These are phyloP conservation scores for Gallirallus australis DNA, from an alignment of 2,797 vertebrate genomes.

Conservation along the genomic window DNA sequence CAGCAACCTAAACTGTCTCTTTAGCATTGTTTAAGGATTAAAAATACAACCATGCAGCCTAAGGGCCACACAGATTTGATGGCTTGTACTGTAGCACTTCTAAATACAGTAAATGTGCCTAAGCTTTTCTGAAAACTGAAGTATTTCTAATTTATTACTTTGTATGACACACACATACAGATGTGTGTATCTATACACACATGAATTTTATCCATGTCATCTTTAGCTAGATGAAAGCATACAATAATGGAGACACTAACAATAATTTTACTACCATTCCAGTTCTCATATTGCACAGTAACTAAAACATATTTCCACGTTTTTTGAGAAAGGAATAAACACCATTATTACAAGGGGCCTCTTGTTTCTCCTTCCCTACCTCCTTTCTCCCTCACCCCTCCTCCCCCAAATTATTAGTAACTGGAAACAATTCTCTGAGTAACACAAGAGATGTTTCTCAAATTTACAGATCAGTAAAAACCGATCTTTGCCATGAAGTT, in stretches of 20 bases:
- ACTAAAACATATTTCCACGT: not conserved
- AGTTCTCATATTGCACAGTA: not conserved
- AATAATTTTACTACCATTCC: not conserved
- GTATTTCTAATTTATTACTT: not conserved
- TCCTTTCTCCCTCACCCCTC: too few relatives aligned
- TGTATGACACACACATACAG: not conserved
- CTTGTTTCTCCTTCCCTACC: not conserved
- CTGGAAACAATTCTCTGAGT: not conserved
- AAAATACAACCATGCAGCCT: not conserved
- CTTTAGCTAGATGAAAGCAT: not conserved
- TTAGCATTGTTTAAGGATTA: not conserved
- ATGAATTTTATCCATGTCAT: not conserved
- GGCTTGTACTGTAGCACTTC: not conserved
- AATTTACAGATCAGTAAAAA: not conserved
- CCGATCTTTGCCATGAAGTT: not conserved
- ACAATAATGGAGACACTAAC: not conserved
- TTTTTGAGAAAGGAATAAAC: not conserved
- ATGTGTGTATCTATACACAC: not conserved
- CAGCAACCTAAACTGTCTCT: not conserved
- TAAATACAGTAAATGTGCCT: not conserved
- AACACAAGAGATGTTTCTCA: not conserved
- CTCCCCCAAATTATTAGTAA: not conserved
- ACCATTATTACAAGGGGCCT: not conserved
- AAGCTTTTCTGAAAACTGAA: not conserved
- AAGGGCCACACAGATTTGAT: not conserved